These are phyloP conservation scores for Nasonovia ribisnigri DNA, from an alignment of 2,888 invertebrate genomes.

Conservation along the genomic window DNA sequence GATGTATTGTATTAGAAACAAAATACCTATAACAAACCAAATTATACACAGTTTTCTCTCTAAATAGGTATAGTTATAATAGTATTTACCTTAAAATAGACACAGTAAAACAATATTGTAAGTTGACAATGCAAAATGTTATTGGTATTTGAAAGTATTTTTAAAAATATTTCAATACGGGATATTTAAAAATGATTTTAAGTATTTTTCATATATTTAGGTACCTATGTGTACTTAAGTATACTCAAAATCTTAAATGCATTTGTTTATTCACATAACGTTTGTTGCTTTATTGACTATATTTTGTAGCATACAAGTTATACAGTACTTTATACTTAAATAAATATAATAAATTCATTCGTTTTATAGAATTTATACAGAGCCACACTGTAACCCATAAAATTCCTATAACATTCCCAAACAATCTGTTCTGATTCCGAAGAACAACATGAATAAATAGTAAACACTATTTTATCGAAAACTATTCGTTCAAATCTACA, in stretches of 20 bases:
- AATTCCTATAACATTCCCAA: not conserved
- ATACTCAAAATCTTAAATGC: not conserved
- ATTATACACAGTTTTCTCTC: not conserved
- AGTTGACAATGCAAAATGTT: not conserved
- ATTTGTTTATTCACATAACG: not conserved
- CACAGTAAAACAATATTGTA: not conserved
- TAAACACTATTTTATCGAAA: not conserved
- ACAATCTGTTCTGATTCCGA: not conserved
- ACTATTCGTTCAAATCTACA: not conserved
- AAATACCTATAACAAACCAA: not conserved
- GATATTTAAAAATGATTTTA: not conserved
- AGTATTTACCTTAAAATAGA: not conserved
- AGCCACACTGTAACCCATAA: not conserved
- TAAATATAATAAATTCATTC: not conserved
- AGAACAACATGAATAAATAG: not conserved
- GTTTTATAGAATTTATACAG: not conserved
- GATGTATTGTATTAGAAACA: not conserved
- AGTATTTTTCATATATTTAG: not conserved
- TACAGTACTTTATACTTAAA: not conserved
- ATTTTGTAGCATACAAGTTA: not conserved
- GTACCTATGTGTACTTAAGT: not conserved
- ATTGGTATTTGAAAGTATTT: not conserved
- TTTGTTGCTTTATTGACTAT: conserved; percentile 14
- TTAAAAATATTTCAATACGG: not conserved
- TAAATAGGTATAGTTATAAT: not conserved